These are phyloP conservation scores for Apamea epomidion DNA, from an alignment of 2,888 invertebrate species.

Conservation along the genomic window DNA sequence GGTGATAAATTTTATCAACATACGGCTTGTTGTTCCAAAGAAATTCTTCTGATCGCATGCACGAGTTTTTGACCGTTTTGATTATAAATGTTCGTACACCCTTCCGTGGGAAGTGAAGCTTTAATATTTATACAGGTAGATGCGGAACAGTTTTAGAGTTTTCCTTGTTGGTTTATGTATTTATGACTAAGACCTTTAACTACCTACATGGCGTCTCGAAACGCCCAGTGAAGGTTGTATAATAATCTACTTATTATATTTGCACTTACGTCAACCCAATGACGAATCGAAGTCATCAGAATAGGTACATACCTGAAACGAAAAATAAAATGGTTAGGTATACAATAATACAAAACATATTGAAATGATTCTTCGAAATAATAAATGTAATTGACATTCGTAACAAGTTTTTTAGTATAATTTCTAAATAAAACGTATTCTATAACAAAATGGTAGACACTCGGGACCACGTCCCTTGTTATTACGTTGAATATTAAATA, in stretches of 20 bases:
- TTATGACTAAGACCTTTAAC: slow-evolving; percentile 49
- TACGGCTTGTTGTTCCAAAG: slow-evolving; percentile 34
- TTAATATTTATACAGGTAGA: slow-evolving; percentile 33
- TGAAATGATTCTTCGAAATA: background rate
- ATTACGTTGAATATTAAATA: slow-evolving; percentile 56
- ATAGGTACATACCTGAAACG: slow-evolving; percentile 67
- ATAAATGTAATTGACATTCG: slow-evolving; percentile 7
- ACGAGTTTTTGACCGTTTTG: slow-evolving; percentile 12
- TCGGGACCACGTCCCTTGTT: slow-evolving; percentile 30
- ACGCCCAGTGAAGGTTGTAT: slow-evolving; percentile 41
- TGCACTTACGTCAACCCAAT: slow-evolving; percentile 61
- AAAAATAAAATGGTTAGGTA: slow-evolving; percentile 42
- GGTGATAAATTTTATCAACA: slow-evolving; percentile 69
- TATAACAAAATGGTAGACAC: slow-evolving; percentile 18
- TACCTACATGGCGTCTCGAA: slow-evolving; percentile 29
- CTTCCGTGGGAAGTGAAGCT: background rate
- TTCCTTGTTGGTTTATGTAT: slow-evolving; percentile 44
- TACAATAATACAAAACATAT: background rate
- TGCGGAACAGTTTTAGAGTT: slow-evolving; percentile 35
- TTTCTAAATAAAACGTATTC: slow-evolving; percentile 12
- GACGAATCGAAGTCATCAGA: slow-evolving; percentile 40
- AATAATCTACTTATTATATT: slow-evolving; percentile 45
- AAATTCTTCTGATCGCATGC: slow-evolving; percentile 23
- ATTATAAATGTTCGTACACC: slow-evolving; percentile 2
- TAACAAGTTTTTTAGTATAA: background rate